These are phyloP conservation scores for Salvelinus fontinalis DNA, from an alignment of 2,113 vertebrate species.

Conservation along the genomic window DNA sequence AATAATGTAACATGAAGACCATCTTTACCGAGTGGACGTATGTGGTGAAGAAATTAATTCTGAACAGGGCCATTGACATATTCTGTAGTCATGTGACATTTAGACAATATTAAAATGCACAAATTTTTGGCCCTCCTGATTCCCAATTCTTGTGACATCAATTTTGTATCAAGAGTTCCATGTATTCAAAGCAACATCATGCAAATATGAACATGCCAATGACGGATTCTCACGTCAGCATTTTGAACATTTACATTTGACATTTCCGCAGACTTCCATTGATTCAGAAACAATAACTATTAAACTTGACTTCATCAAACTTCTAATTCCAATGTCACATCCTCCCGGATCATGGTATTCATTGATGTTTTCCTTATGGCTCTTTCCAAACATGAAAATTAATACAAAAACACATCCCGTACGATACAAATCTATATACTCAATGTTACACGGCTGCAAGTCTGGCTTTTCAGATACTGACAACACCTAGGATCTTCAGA, in stretches of 20 bases:
- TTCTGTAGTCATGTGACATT: not conserved
- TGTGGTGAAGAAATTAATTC: slow-evolving; percentile 27
- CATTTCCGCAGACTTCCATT: not conserved
- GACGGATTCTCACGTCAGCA: slow-evolving; percentile 19
- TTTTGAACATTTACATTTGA: slow-evolving; percentile 10
- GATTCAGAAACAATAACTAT: slow-evolving; percentile 33
- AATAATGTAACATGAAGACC: slow-evolving; percentile 40
- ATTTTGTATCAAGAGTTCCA: slow-evolving; percentile 4
- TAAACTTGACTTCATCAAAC: slow-evolving; percentile 6
- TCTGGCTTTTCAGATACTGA: not conserved
- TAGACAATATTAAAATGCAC: not conserved
- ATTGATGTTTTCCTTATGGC: slow-evolving; percentile 9
- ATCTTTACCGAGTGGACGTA: slow-evolving; percentile 24
- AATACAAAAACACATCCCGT: slow-evolving; percentile 19
- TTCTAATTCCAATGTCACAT: slow-evolving; percentile 15
- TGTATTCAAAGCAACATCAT: not conserved
- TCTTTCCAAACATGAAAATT: slow-evolving; percentile 35
- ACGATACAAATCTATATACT: slow-evolving; percentile 15
- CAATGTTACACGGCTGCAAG: slow-evolving; percentile 21
- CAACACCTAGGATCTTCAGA: slow-evolving; percentile 19
- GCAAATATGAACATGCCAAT: not conserved
- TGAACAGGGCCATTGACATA: not conserved
- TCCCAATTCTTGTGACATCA: slow-evolving; percentile 32
- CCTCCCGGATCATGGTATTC: not conserved
- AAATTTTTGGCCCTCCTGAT: slow-evolving; percentile 1